A percentile compares a stretch with the other conserved stretches of the same genome.
Evolutionary conservation across 2,888 invertebrate genomes (phyloP).

Genomic region (Stenolophus ochropezus): DNA sequence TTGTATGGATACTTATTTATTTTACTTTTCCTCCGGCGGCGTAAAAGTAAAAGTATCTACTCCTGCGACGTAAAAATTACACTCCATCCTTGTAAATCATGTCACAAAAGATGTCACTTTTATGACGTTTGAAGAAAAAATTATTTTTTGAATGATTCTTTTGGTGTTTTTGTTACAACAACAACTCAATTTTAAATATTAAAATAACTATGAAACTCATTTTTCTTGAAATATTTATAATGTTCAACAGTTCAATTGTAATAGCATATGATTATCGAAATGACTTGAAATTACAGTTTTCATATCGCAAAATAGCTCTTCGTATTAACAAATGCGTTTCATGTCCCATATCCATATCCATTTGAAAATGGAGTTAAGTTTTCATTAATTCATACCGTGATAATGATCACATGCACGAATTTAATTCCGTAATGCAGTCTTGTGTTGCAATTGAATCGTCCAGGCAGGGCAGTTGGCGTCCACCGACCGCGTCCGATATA

Average conservation of each 20-base stretch:
- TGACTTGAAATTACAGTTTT: neutral
- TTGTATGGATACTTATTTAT: too few relatives aligned
- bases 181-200: too few relatives aligned
- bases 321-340: neutral
- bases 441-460: constrained; percentile 13
- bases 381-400: constrained; percentile 10
- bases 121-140: too few relatives aligned
- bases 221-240: too few relatives aligned
- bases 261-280: neutral
- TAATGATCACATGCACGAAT: constrained; percentile 10
- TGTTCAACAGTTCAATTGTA: neutral
- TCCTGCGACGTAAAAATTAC: too few relatives aligned
- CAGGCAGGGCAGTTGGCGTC: neutral
- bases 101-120: too few relatives aligned
- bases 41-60: too few relatives aligned
- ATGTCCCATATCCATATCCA: neutral
- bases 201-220: too few relatives aligned
- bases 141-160: too few relatives aligned
- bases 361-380: constrained; percentile 20
- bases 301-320: neutral
- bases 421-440: constrained; percentile 27
- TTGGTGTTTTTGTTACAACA: too few relatives aligned
- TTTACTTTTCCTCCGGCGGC: too few relatives aligned
- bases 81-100: too few relatives aligned
- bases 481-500: neutral